Evolutionary conservation across 2,888 invertebrate species (phyloP).

Genomic region (Mythimna ferrago): DNA sequence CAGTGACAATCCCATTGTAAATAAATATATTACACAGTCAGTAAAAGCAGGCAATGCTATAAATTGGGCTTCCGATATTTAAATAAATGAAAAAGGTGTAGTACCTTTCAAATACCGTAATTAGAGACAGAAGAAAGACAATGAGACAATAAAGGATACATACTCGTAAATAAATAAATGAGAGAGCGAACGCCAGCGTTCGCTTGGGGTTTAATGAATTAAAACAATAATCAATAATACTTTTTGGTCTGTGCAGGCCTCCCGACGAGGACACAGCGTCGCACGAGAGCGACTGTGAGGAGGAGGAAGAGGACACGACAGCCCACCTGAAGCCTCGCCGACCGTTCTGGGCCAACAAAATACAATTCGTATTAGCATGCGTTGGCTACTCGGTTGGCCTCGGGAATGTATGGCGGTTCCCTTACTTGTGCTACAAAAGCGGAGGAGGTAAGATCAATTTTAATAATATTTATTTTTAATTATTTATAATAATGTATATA

Average conservation of each 20-base stretch:
- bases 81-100: not conserved
- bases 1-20: too few relatives aligned
- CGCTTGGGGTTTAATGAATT: too few relatives aligned
- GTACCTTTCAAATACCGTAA: too few relatives aligned
- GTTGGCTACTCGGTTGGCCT: constrained; percentile 97
- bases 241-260: constrained; percentile 88
- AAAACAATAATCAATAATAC: not conserved
- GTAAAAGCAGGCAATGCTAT: not conserved
- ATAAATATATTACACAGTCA: not conserved
- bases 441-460: constrained; percentile 93
- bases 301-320: constrained; percentile 93
- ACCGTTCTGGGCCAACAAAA: constrained; percentile 97
- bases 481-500: too few relatives aligned
- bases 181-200: too few relatives aligned
- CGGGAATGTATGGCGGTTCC: constrained; percentile 98
- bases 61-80: not conserved
- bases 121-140: too few relatives aligned
- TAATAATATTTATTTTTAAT: not conserved
- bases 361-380: constrained; percentile 97
- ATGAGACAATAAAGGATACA: too few relatives aligned
- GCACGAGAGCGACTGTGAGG: constrained; percentile 94
- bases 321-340: constrained; percentile 94
- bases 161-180: too few relatives aligned
- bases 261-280: constrained; percentile 94
- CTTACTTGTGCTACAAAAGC: constrained; percentile 97